Conservation (phyloP, 2,888 invertebrate species). For the Chydorus sphaericus region DNA sequence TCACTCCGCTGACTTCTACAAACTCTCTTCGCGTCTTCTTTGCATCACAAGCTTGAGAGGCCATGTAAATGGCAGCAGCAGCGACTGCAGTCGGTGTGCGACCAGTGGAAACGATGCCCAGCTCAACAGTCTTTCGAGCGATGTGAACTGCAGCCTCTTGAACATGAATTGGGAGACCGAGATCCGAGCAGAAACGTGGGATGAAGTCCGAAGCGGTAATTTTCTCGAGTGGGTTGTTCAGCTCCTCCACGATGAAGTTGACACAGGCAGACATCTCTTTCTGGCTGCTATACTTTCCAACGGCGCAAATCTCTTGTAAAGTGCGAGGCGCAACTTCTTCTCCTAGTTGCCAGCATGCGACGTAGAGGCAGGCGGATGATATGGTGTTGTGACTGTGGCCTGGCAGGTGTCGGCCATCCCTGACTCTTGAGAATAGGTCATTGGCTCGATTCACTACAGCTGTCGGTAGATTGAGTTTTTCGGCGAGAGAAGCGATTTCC, state of each 20-base stretch:
- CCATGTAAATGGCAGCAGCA: slow-evolving; percentile 99
- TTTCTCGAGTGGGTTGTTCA: slow-evolving; percentile 91
- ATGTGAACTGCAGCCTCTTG: slow-evolving; percentile 92
- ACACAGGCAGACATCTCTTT: slow-evolving; percentile 98
- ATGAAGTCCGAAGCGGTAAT: slow-evolving; percentile 98
- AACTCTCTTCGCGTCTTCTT: slow-evolving; percentile 85
- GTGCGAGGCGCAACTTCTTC: slow-evolving; percentile 91
- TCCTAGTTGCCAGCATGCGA: slow-evolving; percentile 73
- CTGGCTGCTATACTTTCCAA: slow-evolving; percentile 96
- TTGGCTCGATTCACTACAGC: too few species aligned
- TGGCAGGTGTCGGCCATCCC: slow-evolving; percentile 83
- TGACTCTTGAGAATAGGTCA: too few species aligned
- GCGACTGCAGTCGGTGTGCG: slow-evolving; percentile 97
- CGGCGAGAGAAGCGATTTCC: too few species aligned
- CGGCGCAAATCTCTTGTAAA: slow-evolving; percentile 95
- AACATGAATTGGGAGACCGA: slow-evolving; percentile 69
- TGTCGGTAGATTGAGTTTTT: too few species aligned
- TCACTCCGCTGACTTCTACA: slow-evolving; percentile 94
- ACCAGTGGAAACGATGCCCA: slow-evolving; percentile 94
- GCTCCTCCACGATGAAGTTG: slow-evolving; percentile 84
- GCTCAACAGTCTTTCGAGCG: slow-evolving; percentile 86
- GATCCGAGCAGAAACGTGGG: slow-evolving; percentile 94
- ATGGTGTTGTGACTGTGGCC: slow-evolving; percentile 96
- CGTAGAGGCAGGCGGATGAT: slow-evolving; percentile 95
- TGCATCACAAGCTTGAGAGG: slow-evolving; percentile 75